A percentile compares a stretch with the other conserved stretches of the same genome.
phyloP scores from a whole-genome alignment of 2,113 vertebrate genomes.

The Rhabdornis inornatus region DNA sequence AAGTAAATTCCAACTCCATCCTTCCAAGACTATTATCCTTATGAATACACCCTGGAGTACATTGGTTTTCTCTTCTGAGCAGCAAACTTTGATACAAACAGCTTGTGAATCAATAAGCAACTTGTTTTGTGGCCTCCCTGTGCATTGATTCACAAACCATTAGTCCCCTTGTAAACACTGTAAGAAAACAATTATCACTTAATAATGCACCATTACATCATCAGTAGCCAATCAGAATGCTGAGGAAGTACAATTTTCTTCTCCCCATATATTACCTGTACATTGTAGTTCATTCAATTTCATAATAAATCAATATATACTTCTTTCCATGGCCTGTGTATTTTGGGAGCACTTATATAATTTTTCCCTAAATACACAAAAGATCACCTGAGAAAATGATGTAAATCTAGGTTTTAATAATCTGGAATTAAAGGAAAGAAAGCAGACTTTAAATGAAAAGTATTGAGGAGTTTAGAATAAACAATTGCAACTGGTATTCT shows the following conservation, averaged over 20 bases:
- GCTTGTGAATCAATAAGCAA: slow-evolving; percentile 35
- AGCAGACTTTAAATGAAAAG: background rate
- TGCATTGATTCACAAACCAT: slow-evolving; percentile 11
- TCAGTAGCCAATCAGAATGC: background rate
- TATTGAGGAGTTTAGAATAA: background rate
- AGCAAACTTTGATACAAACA: slow-evolving; percentile 18
- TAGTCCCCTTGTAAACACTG: background rate
- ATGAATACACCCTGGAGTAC: background rate
- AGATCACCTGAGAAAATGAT: background rate
- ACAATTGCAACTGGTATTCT: background rate
- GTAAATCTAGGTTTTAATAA: background rate
- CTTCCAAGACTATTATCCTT: background rate
- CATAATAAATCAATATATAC: background rate
- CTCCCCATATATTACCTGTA: background rate
- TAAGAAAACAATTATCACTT: slow-evolving; percentile 26
- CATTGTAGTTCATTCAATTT: background rate
- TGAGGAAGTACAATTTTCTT: background rate
- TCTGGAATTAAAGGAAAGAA: background rate
- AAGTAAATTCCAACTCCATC: background rate
- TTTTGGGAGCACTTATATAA: background rate
- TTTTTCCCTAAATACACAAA: background rate
- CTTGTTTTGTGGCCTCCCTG: background rate
- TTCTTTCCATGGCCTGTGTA: background rate
- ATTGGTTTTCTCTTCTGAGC: background rate
- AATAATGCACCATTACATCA: background rate